Conservation (phyloP, 2,888 invertebrate species). For the Drosophila heteroneura region DNA sequence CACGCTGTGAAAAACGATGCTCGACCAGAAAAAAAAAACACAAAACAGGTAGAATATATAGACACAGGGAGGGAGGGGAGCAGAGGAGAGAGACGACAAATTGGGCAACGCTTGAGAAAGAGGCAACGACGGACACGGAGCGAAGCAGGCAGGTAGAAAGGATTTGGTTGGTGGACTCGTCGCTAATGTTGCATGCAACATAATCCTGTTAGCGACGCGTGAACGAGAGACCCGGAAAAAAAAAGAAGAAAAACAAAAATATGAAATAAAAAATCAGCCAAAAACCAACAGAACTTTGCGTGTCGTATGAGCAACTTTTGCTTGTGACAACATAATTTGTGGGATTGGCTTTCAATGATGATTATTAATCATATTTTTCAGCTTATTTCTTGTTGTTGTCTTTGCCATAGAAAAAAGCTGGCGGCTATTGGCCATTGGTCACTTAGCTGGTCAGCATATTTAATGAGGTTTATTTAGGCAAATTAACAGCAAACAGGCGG, state of each 20-base stretch:
- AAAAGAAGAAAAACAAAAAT: conserved; percentile 5
- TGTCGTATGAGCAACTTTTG: conserved; percentile 63
- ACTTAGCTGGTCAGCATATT: conserved; percentile 70
- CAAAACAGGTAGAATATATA: conserved; percentile 53
- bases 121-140: conserved; percentile 24
- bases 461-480: conserved; percentile 76
- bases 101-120: conserved; percentile 58
- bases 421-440: conserved; percentile 31
- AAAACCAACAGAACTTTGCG: conserved; percentile 9
- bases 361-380: conserved; percentile 70
- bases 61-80: conserved; percentile 8
- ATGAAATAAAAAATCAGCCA: background rate
- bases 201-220: conserved; percentile 78
- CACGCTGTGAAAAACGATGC: conserved; percentile 69
- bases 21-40: background rate
- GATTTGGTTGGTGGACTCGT: conserved; percentile 37
- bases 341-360: conserved; percentile 53
- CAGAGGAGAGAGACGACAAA: conserved; percentile 51
- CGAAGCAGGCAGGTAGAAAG: conserved; percentile 43
- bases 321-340: conserved; percentile 81
- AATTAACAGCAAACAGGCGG: conserved; percentile 52
- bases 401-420: conserved; percentile 30
- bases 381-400: conserved; percentile 26
- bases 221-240: conserved; percentile 50
- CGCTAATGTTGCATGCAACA: conserved; percentile 74